Percentiles rank a stretch among this genome's conserved stretches.
Evolutionary conservation across 2,888 invertebrate species (phyloP).

Genomic region (Coecobrya sp.): DNA sequence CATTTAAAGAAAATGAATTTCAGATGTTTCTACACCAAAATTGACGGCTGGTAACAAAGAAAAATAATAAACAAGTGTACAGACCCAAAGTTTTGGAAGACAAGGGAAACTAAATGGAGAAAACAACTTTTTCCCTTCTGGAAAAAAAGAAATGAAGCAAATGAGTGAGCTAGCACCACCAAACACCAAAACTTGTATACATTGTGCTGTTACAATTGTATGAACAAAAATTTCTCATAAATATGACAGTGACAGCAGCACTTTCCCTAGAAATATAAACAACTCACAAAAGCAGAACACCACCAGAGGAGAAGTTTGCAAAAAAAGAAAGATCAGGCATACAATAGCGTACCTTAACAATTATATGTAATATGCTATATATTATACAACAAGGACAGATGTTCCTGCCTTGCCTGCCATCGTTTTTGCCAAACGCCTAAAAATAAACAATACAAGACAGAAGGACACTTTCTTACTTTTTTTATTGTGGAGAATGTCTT

Average conservation of each 20-base stretch:
- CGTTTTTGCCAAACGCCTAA: not conserved
- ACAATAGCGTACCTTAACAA: no score
- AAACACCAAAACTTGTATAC: not conserved
- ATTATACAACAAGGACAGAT: not conserved
- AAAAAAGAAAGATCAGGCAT: not conserved
- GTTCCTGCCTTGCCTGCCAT: not conserved
- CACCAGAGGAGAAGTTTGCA: not conserved
- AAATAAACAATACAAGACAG: constrained; percentile 19
- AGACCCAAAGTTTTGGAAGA: not conserved
- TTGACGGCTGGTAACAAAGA: not conserved
- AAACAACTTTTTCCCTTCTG: not conserved
- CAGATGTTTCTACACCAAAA: not conserved
- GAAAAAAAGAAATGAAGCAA: constrained; percentile 7
- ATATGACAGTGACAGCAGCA: not conserved
- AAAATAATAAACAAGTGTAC: not conserved
- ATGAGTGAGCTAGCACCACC: not conserved
- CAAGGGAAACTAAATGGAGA: constrained; percentile 14
- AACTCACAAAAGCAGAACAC: not conserved
- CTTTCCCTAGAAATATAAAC: not conserved
- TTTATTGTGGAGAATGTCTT: not conserved
- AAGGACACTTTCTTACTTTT: constrained; percentile 32
- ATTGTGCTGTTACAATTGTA: not conserved
- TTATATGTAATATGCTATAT: not conserved
- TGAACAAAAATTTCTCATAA: not conserved
- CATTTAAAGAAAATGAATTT: not conserved